Percentiles rank a stretch among this genome's conserved stretches.
Conservation (phyloP, 2,888 invertebrate genomes). For the Lomographa bimaculata region DNA sequence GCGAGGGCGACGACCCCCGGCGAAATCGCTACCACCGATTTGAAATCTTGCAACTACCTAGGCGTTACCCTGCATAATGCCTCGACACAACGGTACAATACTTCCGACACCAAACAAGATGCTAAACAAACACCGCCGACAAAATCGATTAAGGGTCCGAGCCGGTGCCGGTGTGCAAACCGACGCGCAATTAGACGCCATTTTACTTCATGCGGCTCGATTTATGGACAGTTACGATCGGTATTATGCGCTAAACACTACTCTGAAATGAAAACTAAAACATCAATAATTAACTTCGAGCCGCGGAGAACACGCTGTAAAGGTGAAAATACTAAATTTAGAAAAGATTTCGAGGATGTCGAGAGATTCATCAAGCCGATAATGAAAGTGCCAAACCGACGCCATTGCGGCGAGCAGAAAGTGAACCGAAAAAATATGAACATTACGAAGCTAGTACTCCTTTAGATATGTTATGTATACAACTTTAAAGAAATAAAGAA, state of each 20-base stretch:
- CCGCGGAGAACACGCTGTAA: conserved; percentile 66
- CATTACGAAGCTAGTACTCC: conserved; percentile 44
- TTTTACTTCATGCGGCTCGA: conserved; percentile 79
- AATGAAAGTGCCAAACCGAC: conserved; percentile 70
- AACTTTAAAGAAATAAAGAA: conserved; percentile 6
- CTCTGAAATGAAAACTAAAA: conserved; percentile 76
- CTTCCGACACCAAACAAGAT: conserved; percentile 50
- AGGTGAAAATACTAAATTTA: conserved; percentile 68
- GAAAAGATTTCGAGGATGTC: conserved; percentile 70
- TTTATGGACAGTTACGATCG: conserved; percentile 39
- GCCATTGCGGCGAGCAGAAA: conserved; percentile 69
- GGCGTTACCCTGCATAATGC: conserved; percentile 36
- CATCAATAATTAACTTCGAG: conserved; percentile 54
- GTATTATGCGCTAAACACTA: conserved; percentile 52
- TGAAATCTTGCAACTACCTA: conserved; percentile 76
- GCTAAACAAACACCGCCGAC: conserved; percentile 39
- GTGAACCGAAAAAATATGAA: conserved; percentile 54
- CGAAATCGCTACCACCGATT: conserved; percentile 68
- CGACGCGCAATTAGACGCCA: conserved; percentile 80
- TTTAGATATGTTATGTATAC: conserved; percentile 4
- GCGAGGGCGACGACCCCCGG: conserved; percentile 45
- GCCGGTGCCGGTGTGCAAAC: conserved; percentile 68
- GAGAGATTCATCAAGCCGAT: conserved; percentile 68
- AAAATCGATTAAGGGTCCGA: conserved; percentile 56
- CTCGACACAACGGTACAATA: conserved; percentile 29